A percentile compares a stretch with the other conserved stretches of the same genome.
These are phyloP conservation scores for Manacus vitellinus DNA, from an alignment of 2,113 vertebrate genomes.

Conservation along the genomic window DNA sequence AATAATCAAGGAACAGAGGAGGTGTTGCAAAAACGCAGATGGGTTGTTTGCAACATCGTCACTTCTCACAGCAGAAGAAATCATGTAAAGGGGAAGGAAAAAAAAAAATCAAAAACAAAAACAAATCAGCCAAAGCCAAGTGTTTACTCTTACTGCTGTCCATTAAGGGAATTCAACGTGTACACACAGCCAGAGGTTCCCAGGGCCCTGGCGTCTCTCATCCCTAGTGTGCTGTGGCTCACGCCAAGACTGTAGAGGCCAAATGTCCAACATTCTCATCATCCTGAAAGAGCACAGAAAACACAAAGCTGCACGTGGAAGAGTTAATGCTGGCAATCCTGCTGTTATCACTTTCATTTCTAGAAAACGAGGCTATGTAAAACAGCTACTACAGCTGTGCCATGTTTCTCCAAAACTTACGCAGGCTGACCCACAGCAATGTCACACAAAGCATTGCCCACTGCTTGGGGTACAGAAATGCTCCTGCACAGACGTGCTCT, in stretches of 20 bases:
- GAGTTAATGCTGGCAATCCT: not conserved
- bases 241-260: not conserved
- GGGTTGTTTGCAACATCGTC: constrained; percentile 11
- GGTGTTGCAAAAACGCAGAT: constrained; percentile 13
- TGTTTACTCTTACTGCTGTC: not conserved
- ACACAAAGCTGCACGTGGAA: not conserved
- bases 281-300: not conserved
- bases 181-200: not conserved
- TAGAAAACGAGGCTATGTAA: not conserved
- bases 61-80: not conserved
- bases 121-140: not conserved
- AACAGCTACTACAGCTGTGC: not conserved
- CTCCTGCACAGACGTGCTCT: not conserved
- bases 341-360: not conserved
- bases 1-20: constrained; percentile 31
- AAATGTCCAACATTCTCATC: not conserved
- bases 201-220: not conserved
- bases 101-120: not conserved
- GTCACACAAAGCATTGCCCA: not conserved
- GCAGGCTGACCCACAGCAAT: fast-evolving
- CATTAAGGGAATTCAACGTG: not conserved
- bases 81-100: not conserved
- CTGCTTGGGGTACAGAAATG: not conserved
- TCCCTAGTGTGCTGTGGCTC: not conserved
- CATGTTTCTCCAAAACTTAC: not conserved